Base-by-base conservation (phyloP, 2,113 vertebrate genomes). In the Candoia aspera region DNA sequence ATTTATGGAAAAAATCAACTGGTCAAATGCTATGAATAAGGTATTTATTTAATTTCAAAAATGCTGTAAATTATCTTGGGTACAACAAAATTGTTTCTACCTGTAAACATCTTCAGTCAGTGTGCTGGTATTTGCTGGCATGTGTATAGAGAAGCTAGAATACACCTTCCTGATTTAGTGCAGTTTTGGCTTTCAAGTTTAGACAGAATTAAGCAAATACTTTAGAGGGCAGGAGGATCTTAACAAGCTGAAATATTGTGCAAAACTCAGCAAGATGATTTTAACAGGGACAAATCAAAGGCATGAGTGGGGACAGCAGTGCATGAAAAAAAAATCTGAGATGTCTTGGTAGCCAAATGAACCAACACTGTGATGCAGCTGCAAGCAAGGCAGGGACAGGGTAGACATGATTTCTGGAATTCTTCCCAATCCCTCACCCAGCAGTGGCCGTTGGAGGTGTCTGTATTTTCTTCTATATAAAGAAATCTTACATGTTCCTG, bases 11-110 rank as follows among this genome's bases (percentile, higher is more conserved):
- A 98, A 98, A 97, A 96, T 98, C 96, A 97, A 97, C 93, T 97
- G 98, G 54, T 97, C 96, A 8, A 98, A 98, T 93, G 92, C 95
- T 94, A 96, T 96, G 95, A 99, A 98, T 96, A 98, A 98, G 99
- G 99, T 99, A 97, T 42, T 79, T 79, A 37, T 79, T 79, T 79
- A 79, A 79, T 33, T 46, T 64, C 46, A n/a, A 60, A 84, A 57
- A 3, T 42, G 33, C 17, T 49, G 10, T 49, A 59, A 84, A 29
- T 46, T 21, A 29, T 9, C 49, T 86, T 64, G 29, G 33, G n/a
- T 37, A 29, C 42, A 79, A 12, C 15, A 86, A 12, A 46, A 13
- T 86, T 17, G 19, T 6, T 8, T 62, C 26, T 49, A 57, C 8
- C 13, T 55, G 19, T 68, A 58, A 58, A 53, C 26, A 49, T 26